phyloP scores from a whole-genome alignment of 2,113 vertebrate genomes.

The Acrocephalus kingi region DNA sequence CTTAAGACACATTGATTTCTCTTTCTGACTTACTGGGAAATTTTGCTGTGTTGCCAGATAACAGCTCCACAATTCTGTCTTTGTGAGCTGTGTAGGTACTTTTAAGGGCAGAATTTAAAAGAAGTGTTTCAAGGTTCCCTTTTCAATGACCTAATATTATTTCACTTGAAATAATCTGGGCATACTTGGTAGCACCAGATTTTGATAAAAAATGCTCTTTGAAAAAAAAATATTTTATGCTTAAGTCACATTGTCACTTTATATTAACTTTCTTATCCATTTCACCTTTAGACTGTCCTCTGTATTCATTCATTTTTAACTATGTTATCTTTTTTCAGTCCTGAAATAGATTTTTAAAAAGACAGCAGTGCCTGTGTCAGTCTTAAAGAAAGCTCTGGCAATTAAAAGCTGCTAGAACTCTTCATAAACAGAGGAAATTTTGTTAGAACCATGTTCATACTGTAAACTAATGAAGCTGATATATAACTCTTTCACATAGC shows the following conservation, averaged over 20 bases:
- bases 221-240: conserved; percentile 49
- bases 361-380: not conserved
- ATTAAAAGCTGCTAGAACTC: conserved; percentile 38
- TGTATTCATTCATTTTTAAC: conserved; percentile 60
- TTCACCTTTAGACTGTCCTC: conserved; percentile 54
- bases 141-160: conserved; percentile 19
- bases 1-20: not conserved
- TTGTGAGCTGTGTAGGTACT: not conserved
- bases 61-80: not conserved
- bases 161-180: conserved; percentile 28
- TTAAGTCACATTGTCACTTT: conserved; percentile 65
- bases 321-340: conserved; percentile 39
- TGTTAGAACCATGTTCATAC: not conserved
- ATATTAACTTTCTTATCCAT: conserved; percentile 59
- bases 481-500: not conserved
- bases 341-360: conserved; percentile 46
- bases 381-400: conserved; percentile 11
- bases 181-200: conserved; percentile 16
- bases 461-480: not conserved
- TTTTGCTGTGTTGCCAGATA: not conserved
- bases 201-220: conserved; percentile 61
- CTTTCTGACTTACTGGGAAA: not conserved
- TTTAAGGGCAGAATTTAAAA: not conserved
- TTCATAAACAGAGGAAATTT: not conserved
- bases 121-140: not conserved